Conservation (phyloP, 1,140 invertebrate species). For the Mya arenaria region DNA sequence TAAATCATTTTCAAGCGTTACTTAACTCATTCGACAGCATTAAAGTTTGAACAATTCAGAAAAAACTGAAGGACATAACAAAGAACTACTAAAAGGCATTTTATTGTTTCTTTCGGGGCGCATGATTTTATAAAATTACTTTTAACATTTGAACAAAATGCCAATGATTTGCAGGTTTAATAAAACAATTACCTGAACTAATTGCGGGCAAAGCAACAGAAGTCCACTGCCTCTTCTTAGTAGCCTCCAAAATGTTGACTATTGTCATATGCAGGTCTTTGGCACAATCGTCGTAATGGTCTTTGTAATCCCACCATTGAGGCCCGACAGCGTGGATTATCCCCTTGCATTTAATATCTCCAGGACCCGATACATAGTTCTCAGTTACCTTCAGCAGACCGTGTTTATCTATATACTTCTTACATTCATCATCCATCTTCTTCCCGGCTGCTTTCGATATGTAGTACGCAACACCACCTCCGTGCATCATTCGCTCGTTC, state of each 20-base stretch:
- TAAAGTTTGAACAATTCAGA: background rate
- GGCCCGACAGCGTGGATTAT: slow-evolving; percentile 63
- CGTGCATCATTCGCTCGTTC: slow-evolving; percentile 54
- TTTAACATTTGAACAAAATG: background rate
- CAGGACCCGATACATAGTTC: slow-evolving; percentile 47
- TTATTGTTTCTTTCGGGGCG: background rate
- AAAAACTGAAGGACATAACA: background rate
- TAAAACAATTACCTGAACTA: slow-evolving; percentile 50
- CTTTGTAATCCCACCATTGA: slow-evolving; percentile 34
- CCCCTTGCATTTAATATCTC: slow-evolving; percentile 49
- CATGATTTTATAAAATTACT: background rate
- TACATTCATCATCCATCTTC: slow-evolving; percentile 54
- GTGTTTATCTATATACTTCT: slow-evolving; percentile 20
- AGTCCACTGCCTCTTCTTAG: background rate
- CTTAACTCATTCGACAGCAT: background rate
- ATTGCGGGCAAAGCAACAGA: slow-evolving; percentile 53
- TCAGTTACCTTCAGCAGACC: slow-evolving; percentile 12
- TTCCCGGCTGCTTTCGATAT: slow-evolving; percentile 64
- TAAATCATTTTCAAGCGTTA: no score
- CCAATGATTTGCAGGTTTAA: background rate
- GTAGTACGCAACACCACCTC: slow-evolving; percentile 58
- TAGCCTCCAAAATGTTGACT: slow-evolving; percentile 21
- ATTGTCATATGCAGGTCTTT: slow-evolving; percentile 49
- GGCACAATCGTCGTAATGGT: slow-evolving; percentile 17
- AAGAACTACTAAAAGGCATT: background rate